These are phyloP conservation scores for Oncorhynchus kisutch DNA, from an alignment of 2,113 vertebrate species.

Conservation along the genomic window DNA sequence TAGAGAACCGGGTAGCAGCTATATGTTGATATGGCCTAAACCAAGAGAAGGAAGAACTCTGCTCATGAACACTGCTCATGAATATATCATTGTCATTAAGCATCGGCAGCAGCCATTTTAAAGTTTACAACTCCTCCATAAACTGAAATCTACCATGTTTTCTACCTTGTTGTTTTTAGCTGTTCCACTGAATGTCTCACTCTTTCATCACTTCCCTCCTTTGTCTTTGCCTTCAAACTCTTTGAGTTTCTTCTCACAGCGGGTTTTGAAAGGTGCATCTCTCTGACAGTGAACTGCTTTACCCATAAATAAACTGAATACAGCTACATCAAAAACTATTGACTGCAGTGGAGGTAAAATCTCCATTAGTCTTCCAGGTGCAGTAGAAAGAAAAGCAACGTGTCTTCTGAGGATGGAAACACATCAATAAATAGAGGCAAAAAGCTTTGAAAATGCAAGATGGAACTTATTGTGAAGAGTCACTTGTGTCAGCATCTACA, in stretches of 20 bases:
- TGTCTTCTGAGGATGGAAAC: slow-evolving; percentile 2
- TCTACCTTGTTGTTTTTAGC: slow-evolving; percentile 11
- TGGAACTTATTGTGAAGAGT: not conserved
- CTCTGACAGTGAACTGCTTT: slow-evolving; percentile 40
- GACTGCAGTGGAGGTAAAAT: slow-evolving; percentile 20
- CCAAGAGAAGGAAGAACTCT: not conserved
- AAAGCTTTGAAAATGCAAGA: not conserved
- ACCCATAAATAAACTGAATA: slow-evolving; percentile 44
- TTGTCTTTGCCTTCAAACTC: slow-evolving; percentile 47
- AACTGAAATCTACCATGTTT: slow-evolving; percentile 16
- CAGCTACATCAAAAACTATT: slow-evolving; percentile 46
- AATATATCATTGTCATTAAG: slow-evolving; percentile 59
- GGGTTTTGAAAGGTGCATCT: slow-evolving; percentile 45
- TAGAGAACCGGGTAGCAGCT: too few relatives aligned
- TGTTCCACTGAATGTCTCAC: slow-evolving; percentile 37
- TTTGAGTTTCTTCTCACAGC: slow-evolving; percentile 54
- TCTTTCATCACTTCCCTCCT: slow-evolving; percentile 59
- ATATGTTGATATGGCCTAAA: too few relatives aligned
- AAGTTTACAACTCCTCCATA: slow-evolving; percentile 38
- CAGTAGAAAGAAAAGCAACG: slow-evolving; percentile 36
- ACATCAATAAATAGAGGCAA: not conserved
- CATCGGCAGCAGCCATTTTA: slow-evolving; percentile 38
- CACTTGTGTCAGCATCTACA: not conserved
- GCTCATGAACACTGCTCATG: slow-evolving; percentile 2
- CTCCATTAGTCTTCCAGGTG: slow-evolving; percentile 27